Base-by-base conservation (phyloP, 2,113 vertebrate genomes). In the Carollia perspicillata region DNA sequence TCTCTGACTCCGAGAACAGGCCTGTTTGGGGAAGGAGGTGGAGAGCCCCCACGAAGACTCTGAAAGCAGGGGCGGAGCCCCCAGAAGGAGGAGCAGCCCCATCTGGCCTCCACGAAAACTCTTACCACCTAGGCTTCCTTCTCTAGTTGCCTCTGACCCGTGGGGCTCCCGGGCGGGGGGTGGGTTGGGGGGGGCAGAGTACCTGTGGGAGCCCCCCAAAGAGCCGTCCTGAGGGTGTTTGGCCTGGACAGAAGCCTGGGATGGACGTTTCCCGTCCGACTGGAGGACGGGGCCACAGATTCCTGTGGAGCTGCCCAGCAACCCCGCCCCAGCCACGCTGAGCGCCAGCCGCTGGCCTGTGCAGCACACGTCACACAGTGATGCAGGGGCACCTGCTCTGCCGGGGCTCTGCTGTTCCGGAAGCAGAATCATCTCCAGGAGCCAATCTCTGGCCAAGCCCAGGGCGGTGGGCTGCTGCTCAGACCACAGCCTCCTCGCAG, bases 161-260 rank as follows among this genome's bases (percentile, higher is more conserved):
- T 8, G 78, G 47, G 6, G 53, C 33, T 79, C 23, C 37, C 9
- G 1, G 1, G 20, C 30, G 0, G 53, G 1, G 26, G n/a, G 2
- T 51, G 28, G 0, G 1, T 1, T 11, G 58, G 28, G 60, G 1
- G 40, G n/a, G 0, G 1, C 20, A 22, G 1, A 18, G 44, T 30
- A 30, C 42, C 30, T 6, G 11, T 8, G 30, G 60, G 33, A 69
- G 51, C 12, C 2, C 42, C 1, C 17, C 3, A 53, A 53, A 18
- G 26, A 92, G 28, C 33, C 85, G 26, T 44, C 89, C 5, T 0
- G 5, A 69, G 51, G 14, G 5, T 26, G 23, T 60, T 42, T 69
- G 74, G 55, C 18, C 12, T 30, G 28, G 81, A 35, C 60, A 77
- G 90, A 89, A 71, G 53, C 35, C 12, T 14, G 8, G 60, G 58